phyloP scores from a whole-genome alignment of 2,113 vertebrate genomes.

The Aepyceros melampus region DNA sequence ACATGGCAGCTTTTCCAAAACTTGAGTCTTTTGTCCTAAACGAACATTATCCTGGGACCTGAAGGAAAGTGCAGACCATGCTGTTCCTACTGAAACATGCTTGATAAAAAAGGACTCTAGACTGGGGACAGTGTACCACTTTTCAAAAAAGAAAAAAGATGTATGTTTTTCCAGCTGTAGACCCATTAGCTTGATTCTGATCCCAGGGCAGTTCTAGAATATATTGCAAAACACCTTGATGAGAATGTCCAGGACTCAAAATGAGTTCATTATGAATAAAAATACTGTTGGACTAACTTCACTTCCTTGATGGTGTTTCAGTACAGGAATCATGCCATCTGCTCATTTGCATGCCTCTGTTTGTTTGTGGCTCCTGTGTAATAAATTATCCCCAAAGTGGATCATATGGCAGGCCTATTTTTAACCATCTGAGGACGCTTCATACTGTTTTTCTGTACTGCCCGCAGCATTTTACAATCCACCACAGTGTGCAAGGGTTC shows the following conservation, averaged over 20 bases:
- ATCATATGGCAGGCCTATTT: background rate
- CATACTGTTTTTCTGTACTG: background rate
- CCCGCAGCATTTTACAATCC: rapidly evolving
- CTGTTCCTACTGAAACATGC: background rate
- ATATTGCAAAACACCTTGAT: background rate
- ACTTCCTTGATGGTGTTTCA: background rate
- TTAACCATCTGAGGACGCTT: background rate
- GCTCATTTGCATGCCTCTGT: background rate
- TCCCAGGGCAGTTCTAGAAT: background rate
- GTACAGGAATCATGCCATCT: background rate
- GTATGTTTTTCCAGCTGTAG: background rate
- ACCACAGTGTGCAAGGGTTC: rapidly evolving
- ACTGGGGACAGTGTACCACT: background rate
- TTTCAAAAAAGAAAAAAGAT: background rate
- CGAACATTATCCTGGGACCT: background rate
- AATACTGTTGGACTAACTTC: background rate
- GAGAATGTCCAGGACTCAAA: background rate
- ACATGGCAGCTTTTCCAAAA: background rate
- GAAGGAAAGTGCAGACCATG: background rate
- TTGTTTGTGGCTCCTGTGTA: background rate
- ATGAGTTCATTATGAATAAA: background rate
- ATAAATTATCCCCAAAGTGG: background rate
- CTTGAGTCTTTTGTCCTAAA: background rate
- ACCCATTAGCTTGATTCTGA: background rate
- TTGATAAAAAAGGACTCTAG: background rate